These are phyloP conservation scores for Eunapius fragilis DNA, from an alignment of 37 sponge, comb jelly and placozoan genomes.

Conservation along the genomic window DNA sequence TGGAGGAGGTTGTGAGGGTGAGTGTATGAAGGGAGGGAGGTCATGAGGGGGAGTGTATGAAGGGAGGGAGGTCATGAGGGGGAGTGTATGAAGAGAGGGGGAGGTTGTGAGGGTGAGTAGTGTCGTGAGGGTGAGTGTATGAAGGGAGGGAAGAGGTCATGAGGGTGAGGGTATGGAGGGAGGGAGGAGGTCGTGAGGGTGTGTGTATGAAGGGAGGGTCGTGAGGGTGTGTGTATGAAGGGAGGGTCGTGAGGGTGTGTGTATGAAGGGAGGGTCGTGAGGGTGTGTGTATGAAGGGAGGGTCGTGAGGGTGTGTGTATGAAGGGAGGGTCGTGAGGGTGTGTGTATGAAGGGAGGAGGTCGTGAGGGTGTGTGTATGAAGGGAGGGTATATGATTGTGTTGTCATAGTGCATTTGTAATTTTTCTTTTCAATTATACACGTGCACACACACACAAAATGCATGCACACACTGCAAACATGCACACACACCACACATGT, in stretches of 20 bases:
- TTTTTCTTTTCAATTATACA: neutral
- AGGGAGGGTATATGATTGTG: too few relatives aligned
- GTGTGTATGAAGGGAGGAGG: neutral
- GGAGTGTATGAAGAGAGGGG: too few relatives aligned
- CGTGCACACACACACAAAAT: neutral
- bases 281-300: neutral
- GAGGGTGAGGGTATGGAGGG: too few relatives aligned
- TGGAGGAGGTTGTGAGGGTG: constrained; percentile 43
- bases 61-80: too few relatives aligned
- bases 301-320: neutral
- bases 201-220: neutral
- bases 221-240: constrained; percentile 11
- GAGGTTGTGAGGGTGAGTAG: too few relatives aligned
- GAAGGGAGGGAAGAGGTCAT: neutral
- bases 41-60: too few relatives aligned
- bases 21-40: neutral
- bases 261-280: neutral
- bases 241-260: neutral
- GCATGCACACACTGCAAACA: too few relatives aligned
- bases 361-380: too few relatives aligned
- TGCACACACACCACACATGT: neutral
- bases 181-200: neutral
- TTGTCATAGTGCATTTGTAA: too few relatives aligned
- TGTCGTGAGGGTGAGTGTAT: neutral
- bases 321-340: neutral